A percentile compares a stretch with the other conserved stretches of the same genome.
Evolutionary conservation across 2,113 vertebrate species (phyloP).

Genomic region (Lanius ludovicianus): DNA sequence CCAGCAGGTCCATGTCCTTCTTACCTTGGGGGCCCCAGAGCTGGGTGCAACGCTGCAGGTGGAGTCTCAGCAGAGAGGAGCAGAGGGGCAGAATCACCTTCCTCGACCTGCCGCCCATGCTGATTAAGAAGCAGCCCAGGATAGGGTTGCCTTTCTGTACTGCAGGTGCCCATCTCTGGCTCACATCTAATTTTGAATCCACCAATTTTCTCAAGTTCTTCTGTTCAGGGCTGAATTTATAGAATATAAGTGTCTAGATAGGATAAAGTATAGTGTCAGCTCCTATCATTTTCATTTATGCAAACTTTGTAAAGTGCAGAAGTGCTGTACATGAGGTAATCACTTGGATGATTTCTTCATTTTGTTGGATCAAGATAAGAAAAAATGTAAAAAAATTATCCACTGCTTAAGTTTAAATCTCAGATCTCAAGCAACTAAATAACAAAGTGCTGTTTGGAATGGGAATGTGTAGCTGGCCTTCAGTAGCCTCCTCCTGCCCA

Average conservation of each 20-base stretch:
- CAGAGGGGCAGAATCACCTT: background rate
- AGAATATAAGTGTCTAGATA: background rate
- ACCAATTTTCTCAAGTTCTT: background rate
- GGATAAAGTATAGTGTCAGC: background rate
- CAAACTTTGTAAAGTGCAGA: background rate
- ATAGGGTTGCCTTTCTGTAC: background rate
- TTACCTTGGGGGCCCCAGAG: background rate
- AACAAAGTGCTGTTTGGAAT: background rate
- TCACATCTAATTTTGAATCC: background rate
- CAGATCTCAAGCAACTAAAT: background rate
- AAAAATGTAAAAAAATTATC: background rate
- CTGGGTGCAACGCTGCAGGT: background rate
- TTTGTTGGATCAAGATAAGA: background rate
- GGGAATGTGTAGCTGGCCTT: background rate
- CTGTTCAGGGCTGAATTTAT: background rate
- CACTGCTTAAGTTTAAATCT: background rate
- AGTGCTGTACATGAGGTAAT: background rate
- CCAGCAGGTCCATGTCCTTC: background rate
- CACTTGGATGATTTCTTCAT: background rate
- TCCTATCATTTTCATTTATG: background rate
- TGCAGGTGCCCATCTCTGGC: background rate
- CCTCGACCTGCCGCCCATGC: fast-evolving
- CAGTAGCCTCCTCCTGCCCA: background rate
- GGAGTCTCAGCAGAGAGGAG: background rate
- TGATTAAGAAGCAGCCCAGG: background rate